Evolutionary conservation across 2,797 vertebrate species (phyloP), one percentile per base, ranked within the genome.

Genomic region (Pygocentrus nattereri): DNA sequence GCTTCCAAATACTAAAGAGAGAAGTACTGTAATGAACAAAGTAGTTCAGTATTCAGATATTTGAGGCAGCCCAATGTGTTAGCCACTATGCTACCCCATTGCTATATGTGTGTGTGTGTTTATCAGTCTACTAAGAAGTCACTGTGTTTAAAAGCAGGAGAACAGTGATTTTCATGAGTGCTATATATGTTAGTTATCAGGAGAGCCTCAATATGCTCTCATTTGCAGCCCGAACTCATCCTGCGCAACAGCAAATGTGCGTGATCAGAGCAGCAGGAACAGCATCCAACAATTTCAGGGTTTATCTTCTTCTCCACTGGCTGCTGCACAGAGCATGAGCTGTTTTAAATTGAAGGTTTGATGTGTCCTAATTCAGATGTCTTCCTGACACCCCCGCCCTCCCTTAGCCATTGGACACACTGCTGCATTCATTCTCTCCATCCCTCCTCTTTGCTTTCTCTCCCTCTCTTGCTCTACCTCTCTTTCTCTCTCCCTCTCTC

Each of bases 371-470:
- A 78, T 79, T 79, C 75, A 79, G 64, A 79, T 62, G 7, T 79
- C 70, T 79, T 75, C 61, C 73, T 72, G 67, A 85, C 81, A 80
- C 69, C 73, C 70, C 75, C 73, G 49, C 76, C 84, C 82, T 79
- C 79, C 79, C 80, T 68, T 76, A 74, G 44, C 78, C 78, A 81
- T 83, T 76, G 58, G 80, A 82, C 52, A 58, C 52, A 56, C 71
- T 56, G 76, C 78, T 27, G 52, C 70, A 64, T 74, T 78, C 59
- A 73, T 62, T 78, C 61, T 74, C 72, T 78, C 38, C 81, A 78
- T 38, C 76, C 61, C 27, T 61, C 61, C 16, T 30, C 44, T 16
- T 41, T n/a, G 31, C 23, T 65, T 44, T 54, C 59, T 58, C 12
- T 34, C 23, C 41, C 73, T 31, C n/a, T 34, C 58, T 72, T 69